A percentile compares a stretch with the other conserved stretches of the same genome.
These are phyloP conservation scores for Hydrolagus affinis DNA, from an alignment of 2,113 vertebrate species.

Conservation along the genomic window DNA sequence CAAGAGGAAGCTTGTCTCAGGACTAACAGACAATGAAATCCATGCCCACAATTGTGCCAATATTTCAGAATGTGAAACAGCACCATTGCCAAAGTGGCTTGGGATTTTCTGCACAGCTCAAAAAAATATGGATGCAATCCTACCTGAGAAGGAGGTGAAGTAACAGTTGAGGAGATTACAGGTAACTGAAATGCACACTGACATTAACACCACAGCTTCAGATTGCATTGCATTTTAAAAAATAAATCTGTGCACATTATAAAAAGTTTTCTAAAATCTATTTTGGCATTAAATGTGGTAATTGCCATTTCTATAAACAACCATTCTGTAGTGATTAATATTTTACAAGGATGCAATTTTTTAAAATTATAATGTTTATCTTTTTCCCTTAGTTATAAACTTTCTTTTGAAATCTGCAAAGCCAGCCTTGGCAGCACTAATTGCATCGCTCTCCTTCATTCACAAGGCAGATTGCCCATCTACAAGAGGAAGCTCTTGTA, in stretches of 20 bases:
- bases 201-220: not conserved
- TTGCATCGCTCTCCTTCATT: constrained; percentile 46
- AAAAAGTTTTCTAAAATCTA: not conserved
- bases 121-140: not conserved
- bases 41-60: not conserved
- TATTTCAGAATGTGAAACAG: not conserved
- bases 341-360: constrained; percentile 25
- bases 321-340: constrained; percentile 34
- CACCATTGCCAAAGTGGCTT: not conserved
- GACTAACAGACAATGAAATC: not conserved
- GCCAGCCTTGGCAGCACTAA: constrained; percentile 49
- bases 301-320: constrained; percentile 19
- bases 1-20: not conserved
- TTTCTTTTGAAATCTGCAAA: constrained; percentile 39
- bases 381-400: constrained; percentile 36
- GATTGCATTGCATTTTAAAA: constrained; percentile 12
- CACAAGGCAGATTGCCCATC: constrained; percentile 45
- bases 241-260: constrained; percentile 45
- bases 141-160: not conserved
- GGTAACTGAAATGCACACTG: not conserved
- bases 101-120: not conserved
- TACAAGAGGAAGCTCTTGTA: constrained; percentile 49
- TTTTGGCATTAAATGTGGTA: not conserved
- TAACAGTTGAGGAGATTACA: not conserved
- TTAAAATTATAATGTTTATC: constrained; percentile 40